These are phyloP conservation scores for Zosterops hypoxanthus DNA, from an alignment of 2,113 vertebrate species.

Conservation along the genomic window DNA sequence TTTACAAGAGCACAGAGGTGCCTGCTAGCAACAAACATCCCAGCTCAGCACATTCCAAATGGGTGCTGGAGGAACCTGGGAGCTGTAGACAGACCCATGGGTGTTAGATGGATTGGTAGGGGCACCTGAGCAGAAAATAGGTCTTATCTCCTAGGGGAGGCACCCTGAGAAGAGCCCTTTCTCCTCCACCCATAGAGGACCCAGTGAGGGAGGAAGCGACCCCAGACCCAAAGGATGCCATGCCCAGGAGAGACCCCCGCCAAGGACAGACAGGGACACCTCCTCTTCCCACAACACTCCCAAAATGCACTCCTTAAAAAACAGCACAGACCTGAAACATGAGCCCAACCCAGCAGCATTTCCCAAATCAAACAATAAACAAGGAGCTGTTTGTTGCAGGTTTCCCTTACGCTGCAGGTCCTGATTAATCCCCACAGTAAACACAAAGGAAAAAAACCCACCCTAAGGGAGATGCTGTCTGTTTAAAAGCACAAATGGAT, in stretches of 20 bases:
- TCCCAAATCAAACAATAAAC: conserved; percentile 64
- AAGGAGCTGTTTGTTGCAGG: not conserved
- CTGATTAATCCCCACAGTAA: conserved; percentile 64
- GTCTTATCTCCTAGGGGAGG: not conserved
- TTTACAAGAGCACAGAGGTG: not conserved
- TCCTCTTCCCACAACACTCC: not conserved
- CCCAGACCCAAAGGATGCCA: not conserved
- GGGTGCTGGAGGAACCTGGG: fast-evolving
- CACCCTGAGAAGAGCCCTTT: not conserved
- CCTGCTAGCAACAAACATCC: not conserved
- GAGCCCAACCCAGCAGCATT: not conserved
- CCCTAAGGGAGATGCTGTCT: conserved; percentile 28
- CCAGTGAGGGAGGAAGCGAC: not conserved
- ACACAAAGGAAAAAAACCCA: conserved; percentile 47
- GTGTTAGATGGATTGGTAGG: not conserved
- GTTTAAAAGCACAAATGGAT: conserved; percentile 9
- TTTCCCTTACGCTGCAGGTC: conserved; percentile 53
- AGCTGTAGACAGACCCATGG: fast-evolving
- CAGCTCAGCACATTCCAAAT: not conserved
- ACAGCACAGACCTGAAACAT: not conserved
- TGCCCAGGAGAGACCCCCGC: not conserved
- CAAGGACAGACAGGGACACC: not conserved
- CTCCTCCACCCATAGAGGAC: not conserved
- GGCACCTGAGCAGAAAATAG: not conserved
- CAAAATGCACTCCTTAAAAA: not conserved